Evolutionary conservation across 2,888 invertebrate species (phyloP), one percentile per base, ranked within the genome.

Genomic region (Geophilus truncorum): DNA sequence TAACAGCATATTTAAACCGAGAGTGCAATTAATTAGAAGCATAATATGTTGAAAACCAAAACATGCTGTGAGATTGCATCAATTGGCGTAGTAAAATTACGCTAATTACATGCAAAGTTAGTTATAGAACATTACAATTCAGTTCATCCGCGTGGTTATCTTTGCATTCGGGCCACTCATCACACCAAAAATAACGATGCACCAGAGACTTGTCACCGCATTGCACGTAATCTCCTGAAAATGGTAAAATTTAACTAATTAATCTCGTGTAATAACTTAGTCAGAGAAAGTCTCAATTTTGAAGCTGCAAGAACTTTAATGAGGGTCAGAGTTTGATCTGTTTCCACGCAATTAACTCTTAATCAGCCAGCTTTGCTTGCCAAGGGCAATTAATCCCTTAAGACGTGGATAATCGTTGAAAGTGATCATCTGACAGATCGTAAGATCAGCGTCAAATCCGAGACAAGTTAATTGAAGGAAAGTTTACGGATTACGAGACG

Each of bases 91-190:
- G n/a, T 18, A 51, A 51, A 51, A 51, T 21, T 51, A 18, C 15
- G 18, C 51, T 51, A 51, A 51, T 75, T 76, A 10, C 34, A 51
- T 18, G 15, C 40, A 12, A 7, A 40, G 40, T 15, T 18, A n/a
- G 18, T 51, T 51, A 18, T n/a, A 51, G n/a, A 51, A 51, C 51
- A 51, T 85, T 83, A 87, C 87, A 87, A 45, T 85, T 82, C 7
- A 86, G 82, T 82, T 87, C 87, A 80, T 87, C 87, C 3, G 86
- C 86, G 51, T 87, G 87, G 81, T 86, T 86, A 82, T 85, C 85
- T 0, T 83, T 80, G 75, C 87, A 87, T 77, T 87, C 86, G 0
- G 86, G 85, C 85, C 85, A 86, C 3, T 85, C 86, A 51, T 87
- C 86, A 81, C 87, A 87, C 86, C 87, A 86, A 81, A 84, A 85